Percentiles rank a stretch among this genome's conserved stretches.
These are phyloP conservation scores for Uromys caudimaculatus DNA, from an alignment of 2,797 vertebrate genomes.

Conservation along the genomic window DNA sequence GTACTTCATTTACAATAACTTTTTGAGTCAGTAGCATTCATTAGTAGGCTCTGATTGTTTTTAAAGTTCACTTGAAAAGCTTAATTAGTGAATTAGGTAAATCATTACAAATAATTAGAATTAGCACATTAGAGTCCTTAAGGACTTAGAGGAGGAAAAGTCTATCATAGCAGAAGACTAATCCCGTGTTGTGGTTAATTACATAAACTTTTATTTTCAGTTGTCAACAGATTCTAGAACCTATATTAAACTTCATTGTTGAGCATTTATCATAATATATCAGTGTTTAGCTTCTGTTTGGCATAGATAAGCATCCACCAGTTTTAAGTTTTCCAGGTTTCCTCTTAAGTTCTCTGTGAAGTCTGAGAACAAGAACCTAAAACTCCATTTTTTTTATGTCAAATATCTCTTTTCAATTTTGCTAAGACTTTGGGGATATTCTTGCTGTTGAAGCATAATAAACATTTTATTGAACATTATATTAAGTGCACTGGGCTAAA, in stretches of 20 bases:
- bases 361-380: neutral
- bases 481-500: conserved; percentile 14
- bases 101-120: neutral
- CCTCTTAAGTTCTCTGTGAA: neutral
- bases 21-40: neutral
- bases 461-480: conserved; percentile 11
- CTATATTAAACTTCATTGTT: neutral
- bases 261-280: conserved; percentile 3
- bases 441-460: conserved; percentile 18
- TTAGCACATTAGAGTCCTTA: neutral
- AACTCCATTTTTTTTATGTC: neutral
- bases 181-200: neutral
- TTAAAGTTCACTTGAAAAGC: conserved; percentile 7
- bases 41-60: conserved; percentile 7
- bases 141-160: neutral
- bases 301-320: neutral
- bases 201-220: conserved; percentile 21
- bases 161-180: neutral
- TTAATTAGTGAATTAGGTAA: conserved; percentile 39
- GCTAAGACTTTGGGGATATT: neutral
- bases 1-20: neutral
- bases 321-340: neutral
- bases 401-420: conserved; percentile 31
- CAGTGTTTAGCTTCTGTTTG: neutral
- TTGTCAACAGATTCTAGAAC: neutral